Evolutionary conservation across 2,888 invertebrate genomes (phyloP), one percentile per base, ranked within the genome.

Genomic region (Bursaphelenchus okinawaensis): DNA sequence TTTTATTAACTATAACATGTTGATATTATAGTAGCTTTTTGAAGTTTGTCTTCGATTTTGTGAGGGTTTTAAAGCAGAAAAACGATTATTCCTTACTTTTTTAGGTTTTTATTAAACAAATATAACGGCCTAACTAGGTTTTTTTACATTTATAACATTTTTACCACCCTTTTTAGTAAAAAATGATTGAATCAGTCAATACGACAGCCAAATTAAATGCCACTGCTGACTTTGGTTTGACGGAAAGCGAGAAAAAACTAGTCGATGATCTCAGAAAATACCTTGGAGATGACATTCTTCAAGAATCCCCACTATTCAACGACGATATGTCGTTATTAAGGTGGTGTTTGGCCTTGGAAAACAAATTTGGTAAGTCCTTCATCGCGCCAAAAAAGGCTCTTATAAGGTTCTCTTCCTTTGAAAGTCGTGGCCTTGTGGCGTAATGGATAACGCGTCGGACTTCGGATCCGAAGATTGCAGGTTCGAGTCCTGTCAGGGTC

Each of bases 381-480:
- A 40, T 4, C n/a, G 40, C 40, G n/a, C 40, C 40, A n/a, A 40
- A 40, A 3, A 4, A 40, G 40, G 40, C 1, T 12, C 19, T 1
- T 50, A 50, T 4, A 50, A 50, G 51, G n/a, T n/a, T n/a, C n/a
- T n/a, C n/a, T n/a, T n/a, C n/a, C n/a, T n/a, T n/a, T n/a, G n/a
- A n/a, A n/a, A 6, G 9, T 9, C 28, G 58, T 57, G 58, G 58
- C 40, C 61, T 63, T 63, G 70, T 69, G 73, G 71, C 69, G 68
- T 68, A 71, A 71, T 71, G 70, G 70, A 69, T 71, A 72, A 71
- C 71, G 80, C 79, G 80, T 79, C 81, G 77, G 79, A 75, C 81
- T 81, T 81, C 81, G 80, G 77, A 82, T 75, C 80, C 77, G 80
- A 81, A 81, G 81, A 81, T 82, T 81, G 78, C 71, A 82, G 81